phyloP scores from a whole-genome alignment of 2,113 vertebrate genomes.

The Chaenocephalus aceratus region DNA sequence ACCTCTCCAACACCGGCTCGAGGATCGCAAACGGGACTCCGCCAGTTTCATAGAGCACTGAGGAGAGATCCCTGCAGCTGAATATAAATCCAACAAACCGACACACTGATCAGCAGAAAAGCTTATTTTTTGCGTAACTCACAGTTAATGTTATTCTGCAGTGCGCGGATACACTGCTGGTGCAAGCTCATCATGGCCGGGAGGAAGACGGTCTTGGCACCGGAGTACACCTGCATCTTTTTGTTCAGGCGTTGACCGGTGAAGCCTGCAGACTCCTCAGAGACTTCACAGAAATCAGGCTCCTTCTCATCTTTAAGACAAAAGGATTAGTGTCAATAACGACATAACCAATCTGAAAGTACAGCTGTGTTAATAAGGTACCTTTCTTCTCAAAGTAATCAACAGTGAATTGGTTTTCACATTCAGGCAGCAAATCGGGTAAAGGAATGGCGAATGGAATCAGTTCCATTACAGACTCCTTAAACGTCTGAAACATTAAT shows the following conservation, averaged over 20 bases:
- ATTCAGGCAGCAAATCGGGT: slow-evolving; percentile 81
- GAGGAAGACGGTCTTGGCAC: slow-evolving; percentile 85
- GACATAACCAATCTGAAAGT: background rate
- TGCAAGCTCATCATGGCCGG: slow-evolving; percentile 89
- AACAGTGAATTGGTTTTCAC: slow-evolving; percentile 73
- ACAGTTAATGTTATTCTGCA: slow-evolving; percentile 93
- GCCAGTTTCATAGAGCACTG: slow-evolving; percentile 89
- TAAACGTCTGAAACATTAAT: slow-evolving; percentile 59
- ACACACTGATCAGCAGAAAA: background rate
- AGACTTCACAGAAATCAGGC: slow-evolving; percentile 41
- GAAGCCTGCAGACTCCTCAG: slow-evolving; percentile 80
- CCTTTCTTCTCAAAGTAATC: slow-evolving; percentile 83
- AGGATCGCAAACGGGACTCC: slow-evolving; percentile 93
- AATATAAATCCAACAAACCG: slow-evolving; percentile 25
- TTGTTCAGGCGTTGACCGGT: slow-evolving; percentile 88
- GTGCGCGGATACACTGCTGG: slow-evolving; percentile 89
- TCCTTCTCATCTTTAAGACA: slow-evolving; percentile 68
- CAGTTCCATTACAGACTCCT: slow-evolving; percentile 82
- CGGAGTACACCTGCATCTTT: slow-evolving; percentile 94
- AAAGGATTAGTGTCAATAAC: background rate
- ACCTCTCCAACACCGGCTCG: slow-evolving; percentile 90
- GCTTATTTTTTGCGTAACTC: slow-evolving; percentile 62
- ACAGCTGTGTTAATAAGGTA: slow-evolving; percentile 29
- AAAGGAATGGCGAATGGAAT: slow-evolving; percentile 81
- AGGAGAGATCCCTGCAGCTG: slow-evolving; percentile 42